Percentiles rank a stretch among this genome's conserved stretches.
These are phyloP conservation scores for Caenorhabditis sp. DNA, from an alignment of 2,888 invertebrate species.

Conservation along the genomic window DNA sequence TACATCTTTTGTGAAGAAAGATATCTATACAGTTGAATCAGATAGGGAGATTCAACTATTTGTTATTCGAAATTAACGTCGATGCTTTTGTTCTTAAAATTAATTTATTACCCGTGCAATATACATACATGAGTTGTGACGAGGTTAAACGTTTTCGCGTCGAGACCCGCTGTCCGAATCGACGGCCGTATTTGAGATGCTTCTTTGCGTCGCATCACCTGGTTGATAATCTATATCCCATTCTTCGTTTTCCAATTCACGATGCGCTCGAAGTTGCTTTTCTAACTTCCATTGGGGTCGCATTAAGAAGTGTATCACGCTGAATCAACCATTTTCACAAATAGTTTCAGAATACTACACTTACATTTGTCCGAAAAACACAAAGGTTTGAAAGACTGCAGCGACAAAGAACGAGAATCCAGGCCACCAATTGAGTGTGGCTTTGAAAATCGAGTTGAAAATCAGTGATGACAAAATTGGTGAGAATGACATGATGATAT, in stretches of 20 bases:
- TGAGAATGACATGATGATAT: conserved; percentile 59
- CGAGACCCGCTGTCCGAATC: conserved; percentile 40
- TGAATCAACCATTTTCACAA: conserved; percentile 18
- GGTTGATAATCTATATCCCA: conserved; percentile 15
- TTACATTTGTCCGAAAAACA: conserved; percentile 58
- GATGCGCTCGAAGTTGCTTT: conserved; percentile 25
- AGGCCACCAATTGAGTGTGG: conserved; percentile 60
- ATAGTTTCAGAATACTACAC: background rate
- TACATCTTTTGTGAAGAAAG: too few relatives aligned
- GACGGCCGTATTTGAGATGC: conserved; percentile 50
- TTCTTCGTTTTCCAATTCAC: conserved; percentile 16
- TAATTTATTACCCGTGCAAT: background rate
- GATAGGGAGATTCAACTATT: too few relatives aligned
- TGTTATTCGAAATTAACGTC: too few relatives aligned
- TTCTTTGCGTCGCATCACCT: conserved; percentile 30
- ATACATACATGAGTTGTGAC: background rate
- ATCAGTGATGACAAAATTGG: conserved; percentile 59
- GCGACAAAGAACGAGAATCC: conserved; percentile 65
- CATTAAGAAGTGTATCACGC: conserved; percentile 53
- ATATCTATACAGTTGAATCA: too few relatives aligned
- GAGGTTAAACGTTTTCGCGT: conserved; percentile 3
- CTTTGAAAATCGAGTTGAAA: conserved; percentile 63
- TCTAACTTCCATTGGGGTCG: conserved; percentile 53
- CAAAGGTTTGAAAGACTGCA: conserved; percentile 48
- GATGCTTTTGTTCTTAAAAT: too few relatives aligned